These are phyloP conservation scores for Drosophila peninsularis DNA, from an alignment of 2,888 invertebrate species.

Conservation along the genomic window DNA sequence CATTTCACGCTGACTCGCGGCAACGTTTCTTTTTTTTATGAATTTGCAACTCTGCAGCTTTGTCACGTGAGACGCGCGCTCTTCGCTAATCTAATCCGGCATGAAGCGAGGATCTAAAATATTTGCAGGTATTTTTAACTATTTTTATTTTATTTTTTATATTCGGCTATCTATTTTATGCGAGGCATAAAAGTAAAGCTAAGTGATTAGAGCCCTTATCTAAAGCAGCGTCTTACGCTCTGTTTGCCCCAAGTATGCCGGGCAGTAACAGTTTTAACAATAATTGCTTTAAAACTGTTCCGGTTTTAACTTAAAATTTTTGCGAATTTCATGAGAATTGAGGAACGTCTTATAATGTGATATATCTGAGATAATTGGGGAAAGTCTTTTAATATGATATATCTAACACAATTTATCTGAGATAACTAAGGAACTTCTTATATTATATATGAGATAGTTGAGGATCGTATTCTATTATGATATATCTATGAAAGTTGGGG, in stretches of 20 bases:
- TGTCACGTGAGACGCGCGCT: slow-evolving; percentile 19
- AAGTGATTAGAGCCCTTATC: slow-evolving; percentile 5
- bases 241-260: not conserved
- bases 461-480: no score
- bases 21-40: not conserved
- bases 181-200: not conserved
- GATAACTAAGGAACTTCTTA: no score
- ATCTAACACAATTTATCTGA: no score
- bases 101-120: not conserved
- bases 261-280: slow-evolving; percentile 1
- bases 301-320: not conserved
- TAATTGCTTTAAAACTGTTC: not conserved
- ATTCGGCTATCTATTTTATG: slow-evolving; percentile 13
- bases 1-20: slow-evolving; percentile 6
- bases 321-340: not conserved
- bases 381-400: no score
- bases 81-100: slow-evolving; percentile 25
- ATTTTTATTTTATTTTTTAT: slow-evolving; percentile 6
- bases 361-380: not conserved
- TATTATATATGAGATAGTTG: no score
- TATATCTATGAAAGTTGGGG: no score
- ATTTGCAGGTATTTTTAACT: not conserved
- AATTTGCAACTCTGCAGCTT: not conserved
- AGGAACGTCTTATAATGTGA: not conserved
- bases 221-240: not conserved